phyloP scores from a whole-genome alignment of 2,113 vertebrate species.

The Clarias gariepinus region DNA sequence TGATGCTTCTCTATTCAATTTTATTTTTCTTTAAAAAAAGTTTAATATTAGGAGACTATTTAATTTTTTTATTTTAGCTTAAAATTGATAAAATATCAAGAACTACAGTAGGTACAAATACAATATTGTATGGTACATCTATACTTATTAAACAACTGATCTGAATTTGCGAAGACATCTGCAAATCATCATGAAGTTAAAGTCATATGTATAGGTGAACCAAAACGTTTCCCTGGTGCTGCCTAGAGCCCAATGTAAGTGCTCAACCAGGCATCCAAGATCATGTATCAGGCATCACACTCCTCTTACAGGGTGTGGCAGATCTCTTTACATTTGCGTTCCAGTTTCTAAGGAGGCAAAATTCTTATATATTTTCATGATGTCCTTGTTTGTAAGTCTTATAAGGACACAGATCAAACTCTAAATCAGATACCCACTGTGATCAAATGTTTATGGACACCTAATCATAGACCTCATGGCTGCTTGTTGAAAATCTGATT shows the following conservation, averaged over 20 bases:
- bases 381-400: not conserved
- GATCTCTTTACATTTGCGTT: conserved; percentile 1
- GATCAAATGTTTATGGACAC: not conserved
- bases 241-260: not conserved
- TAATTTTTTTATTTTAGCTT: no score
- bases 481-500: not conserved
- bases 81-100: not conserved
- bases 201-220: not conserved
- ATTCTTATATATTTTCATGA: not conserved
- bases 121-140: no score
- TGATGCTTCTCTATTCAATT: no score
- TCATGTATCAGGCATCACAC: not conserved
- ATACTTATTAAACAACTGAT: not conserved
- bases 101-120: not conserved
- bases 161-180: not conserved
- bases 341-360: not conserved
- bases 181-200: not conserved
- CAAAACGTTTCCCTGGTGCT: not conserved
- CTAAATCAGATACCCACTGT: not conserved
- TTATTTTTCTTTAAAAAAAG: no score
- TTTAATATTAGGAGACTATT: not conserved
- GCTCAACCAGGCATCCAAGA: not conserved
- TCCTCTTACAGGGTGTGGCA: conserved; percentile 17
- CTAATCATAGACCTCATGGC: not conserved
- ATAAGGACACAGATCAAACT: not conserved